Conservation (phyloP, 2,888 invertebrate species). For the Brachylomia viminalis region DNA sequence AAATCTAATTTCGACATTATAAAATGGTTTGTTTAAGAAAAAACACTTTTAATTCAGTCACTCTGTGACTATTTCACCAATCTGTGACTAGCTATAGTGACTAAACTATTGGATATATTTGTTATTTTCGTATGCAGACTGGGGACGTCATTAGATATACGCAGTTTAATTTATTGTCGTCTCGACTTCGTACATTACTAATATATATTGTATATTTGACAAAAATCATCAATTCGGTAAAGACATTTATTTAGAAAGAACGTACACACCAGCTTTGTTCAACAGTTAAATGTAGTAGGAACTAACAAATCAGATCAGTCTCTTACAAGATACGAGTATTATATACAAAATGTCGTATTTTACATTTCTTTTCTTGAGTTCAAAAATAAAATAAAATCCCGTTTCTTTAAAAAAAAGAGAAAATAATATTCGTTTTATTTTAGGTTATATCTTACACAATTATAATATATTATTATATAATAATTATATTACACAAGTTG, state of each 20-base stretch:
- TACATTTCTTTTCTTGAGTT: background rate
- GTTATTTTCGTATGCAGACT: no score
- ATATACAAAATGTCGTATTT: background rate
- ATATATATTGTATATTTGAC: background rate
- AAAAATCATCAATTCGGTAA: background rate
- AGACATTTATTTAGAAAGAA: background rate
- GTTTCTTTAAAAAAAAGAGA: no score
- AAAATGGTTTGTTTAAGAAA: no score
- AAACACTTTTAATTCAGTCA: no score
- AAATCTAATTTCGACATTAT: no score
- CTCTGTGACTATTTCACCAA: no score
- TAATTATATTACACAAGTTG: background rate
- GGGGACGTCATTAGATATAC: no score
- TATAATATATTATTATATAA: background rate
- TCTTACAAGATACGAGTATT: background rate
- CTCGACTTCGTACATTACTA: no score
- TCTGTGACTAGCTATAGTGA: no score
- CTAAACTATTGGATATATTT: no score
- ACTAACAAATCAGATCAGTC: conserved; percentile 2
- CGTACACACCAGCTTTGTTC: background rate
- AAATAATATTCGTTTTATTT: background rate
- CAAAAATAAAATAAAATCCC: background rate
- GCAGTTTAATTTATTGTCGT: no score
- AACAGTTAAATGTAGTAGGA: background rate
- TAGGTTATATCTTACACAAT: conserved; percentile 7